Evolutionary conservation across 2,797 vertebrate genomes (phyloP).

Genomic region (Sebastes steindachneri): DNA sequence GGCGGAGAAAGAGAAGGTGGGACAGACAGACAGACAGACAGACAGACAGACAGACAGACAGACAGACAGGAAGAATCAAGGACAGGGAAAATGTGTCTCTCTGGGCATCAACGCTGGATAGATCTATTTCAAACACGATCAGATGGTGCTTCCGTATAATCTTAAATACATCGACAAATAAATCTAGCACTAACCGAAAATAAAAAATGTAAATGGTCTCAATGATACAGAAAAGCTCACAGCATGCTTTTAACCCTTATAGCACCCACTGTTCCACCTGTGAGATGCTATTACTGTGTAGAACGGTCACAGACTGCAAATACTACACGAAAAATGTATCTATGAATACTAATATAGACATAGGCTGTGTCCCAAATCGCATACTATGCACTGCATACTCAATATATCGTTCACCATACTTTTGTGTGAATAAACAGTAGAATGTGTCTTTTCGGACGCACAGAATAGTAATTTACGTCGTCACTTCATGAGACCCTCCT

Average conservation of each 20-base stretch:
- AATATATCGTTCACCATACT: too few species aligned
- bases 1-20: constrained; percentile 34
- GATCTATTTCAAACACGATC: constrained; percentile 3
- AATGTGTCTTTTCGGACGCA: too few species aligned
- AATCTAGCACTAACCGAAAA: not conserved
- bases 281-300: too few species aligned
- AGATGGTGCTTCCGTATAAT: not conserved
- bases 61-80: constrained; percentile 4
- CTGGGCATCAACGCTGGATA: not conserved
- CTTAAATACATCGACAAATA: not conserved
- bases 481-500: too few species aligned
- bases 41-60: constrained; percentile 9
- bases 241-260: too few species aligned
- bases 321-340: too few species aligned
- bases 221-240: not conserved
- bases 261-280: not conserved
- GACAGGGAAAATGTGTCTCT: constrained; percentile 20
- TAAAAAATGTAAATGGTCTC: not conserved
- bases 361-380: too few species aligned
- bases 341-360: not conserved
- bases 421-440: too few species aligned
- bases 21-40: constrained; percentile 39
- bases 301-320: not conserved
- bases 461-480: too few species aligned
- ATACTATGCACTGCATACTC: too few species aligned